A percentile compares a stretch with the other conserved stretches of the same genome.
Conservation (phyloP, 2,888 invertebrate species). For the Plagodis pulveraria region DNA sequence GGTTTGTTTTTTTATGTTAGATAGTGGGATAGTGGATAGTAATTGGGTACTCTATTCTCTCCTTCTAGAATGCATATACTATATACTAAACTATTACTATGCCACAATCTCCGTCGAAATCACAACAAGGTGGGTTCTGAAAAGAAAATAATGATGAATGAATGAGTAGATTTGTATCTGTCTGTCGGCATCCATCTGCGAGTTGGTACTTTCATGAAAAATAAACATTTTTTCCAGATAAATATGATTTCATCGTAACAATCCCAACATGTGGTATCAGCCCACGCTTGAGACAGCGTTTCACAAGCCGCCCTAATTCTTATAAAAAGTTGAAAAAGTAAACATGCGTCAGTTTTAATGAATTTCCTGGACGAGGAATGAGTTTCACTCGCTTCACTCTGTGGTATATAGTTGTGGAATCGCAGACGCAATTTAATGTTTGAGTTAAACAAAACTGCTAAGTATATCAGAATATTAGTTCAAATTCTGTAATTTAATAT, state of each 20-base stretch:
- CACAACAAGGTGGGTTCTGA: no score
- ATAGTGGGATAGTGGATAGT: no score
- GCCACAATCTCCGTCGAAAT: no score
- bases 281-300: constrained; percentile 21
- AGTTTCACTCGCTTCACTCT: not conserved
- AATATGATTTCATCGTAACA: constrained; percentile 27
- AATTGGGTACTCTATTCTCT: no score
- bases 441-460: no score
- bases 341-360: constrained; percentile 13
- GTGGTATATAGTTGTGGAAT: not conserved
- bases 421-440: no score
- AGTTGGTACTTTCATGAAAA: constrained; percentile 8
- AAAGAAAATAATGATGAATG: not conserved
- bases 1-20: no score
- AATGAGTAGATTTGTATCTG: constrained; percentile 9
- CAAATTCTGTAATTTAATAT: no score
- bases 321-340: constrained; percentile 3
- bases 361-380: constrained; percentile 13
- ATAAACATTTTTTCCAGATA: constrained; percentile 22
- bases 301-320: constrained; percentile 30
- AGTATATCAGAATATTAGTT: no score
- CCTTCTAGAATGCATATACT: no score
- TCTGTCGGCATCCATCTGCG: constrained; percentile 7
- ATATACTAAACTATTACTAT: no score
- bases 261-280: constrained; percentile 19